Conservation (phyloP, 1,140 invertebrate genomes). For the Danaus melanippus region DNA sequence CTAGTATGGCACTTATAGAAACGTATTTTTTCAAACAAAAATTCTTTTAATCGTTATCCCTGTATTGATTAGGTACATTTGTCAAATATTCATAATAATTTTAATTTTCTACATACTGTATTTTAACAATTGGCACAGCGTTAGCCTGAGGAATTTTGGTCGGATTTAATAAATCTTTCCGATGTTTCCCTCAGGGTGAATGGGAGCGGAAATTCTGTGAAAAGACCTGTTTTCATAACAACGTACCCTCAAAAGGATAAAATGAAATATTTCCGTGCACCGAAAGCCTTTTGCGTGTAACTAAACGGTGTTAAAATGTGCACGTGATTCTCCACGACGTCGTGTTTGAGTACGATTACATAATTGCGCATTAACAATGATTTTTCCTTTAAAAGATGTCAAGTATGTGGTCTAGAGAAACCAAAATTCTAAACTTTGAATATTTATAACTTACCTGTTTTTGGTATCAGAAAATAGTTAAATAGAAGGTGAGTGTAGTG, state of each 20-base stretch:
- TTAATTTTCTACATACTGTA: constrained; percentile 13
- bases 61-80: not conserved
- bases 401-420: too few relatives aligned
- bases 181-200: constrained; percentile 17
- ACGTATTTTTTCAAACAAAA: too few relatives aligned
- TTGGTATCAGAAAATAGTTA: too few relatives aligned
- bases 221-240: constrained; percentile 26
- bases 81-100: constrained; percentile 18
- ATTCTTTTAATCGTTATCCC: too few relatives aligned
- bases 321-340: constrained; percentile 15
- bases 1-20: too few relatives aligned
- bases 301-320: constrained; percentile 21
- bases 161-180: constrained; percentile 23
- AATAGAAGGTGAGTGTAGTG: too few relatives aligned
- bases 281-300: constrained; percentile 16
- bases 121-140: constrained; percentile 17
- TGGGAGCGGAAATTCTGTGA: constrained; percentile 19
- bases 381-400: too few relatives aligned
- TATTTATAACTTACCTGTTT: too few relatives aligned
- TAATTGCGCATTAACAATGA: too few relatives aligned
- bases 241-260: constrained; percentile 20
- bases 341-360: not conserved
- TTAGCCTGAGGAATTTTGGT: constrained; percentile 15
- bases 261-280: constrained; percentile 24
- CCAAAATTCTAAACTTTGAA: too few relatives aligned